Base-by-base conservation (phyloP, 2,888 invertebrate genomes). In the Hirtodrosophila confusa region DNA sequence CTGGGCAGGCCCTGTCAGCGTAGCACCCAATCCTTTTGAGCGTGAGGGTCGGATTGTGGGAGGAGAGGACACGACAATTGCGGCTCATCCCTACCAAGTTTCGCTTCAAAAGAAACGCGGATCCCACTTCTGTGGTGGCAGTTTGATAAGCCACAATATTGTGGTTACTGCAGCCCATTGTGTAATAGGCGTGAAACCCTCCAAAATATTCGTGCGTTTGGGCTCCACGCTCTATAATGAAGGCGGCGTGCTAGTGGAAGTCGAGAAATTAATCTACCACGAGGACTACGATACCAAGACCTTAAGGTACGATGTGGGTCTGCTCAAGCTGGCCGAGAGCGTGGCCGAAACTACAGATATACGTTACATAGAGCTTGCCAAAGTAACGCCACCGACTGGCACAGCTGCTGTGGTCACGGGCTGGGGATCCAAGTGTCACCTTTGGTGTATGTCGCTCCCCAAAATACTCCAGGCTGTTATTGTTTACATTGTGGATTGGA, bases 141-240 rank as follows among this genome's bases (percentile, higher is more conserved):
- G 90, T 5, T 88, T 92, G 23, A 83, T 92, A 47, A 86, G 78
- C 23, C 41, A 61, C 10, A 80, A 68, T 11, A 88, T 80, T n/a
- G 78, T 92, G 9, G 61, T 92, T 7, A 92, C 92, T 2, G 92
- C 92, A 9, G 92, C 91, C 43, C 90, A 92, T 74, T 92, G 92
- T 58, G 55, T 90, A 55, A 56, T 70, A 40, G 40, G 49, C 0
- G 39, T 37, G 9, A 55, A 40, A 3, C 60, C 79, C 0, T 8
- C 35, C 2, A 33, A 74, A 10, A 62, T 86, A 0, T 71, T 70
- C n/a, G 84, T 92, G 4, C 89, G 92, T 29, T 85, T 90, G 1
- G 92, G 92, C 2, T 90, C 92, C 0, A 86, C 88, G 0, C 54
- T 54, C 8, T 78, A 88, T 60, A 75, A 86, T 11, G 44, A 48